Base-by-base conservation (phyloP, 2,113 vertebrate species). In the Cebus imitator region DNA sequence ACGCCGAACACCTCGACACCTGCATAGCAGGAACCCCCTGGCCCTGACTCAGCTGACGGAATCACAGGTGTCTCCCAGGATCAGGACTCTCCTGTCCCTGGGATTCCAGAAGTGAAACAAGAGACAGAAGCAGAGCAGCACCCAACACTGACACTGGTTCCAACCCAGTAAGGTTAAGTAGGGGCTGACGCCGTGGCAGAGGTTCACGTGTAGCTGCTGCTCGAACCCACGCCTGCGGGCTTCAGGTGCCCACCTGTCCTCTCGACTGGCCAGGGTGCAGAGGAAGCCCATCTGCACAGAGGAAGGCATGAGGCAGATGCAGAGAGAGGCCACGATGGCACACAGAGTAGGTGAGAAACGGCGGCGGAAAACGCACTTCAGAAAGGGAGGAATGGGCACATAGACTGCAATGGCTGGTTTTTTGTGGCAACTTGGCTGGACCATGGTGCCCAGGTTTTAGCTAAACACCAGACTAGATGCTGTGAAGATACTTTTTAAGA, bases 331-430 rank as follows among this genome's bases (percentile, higher is more conserved):
- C 5, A 25, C 0, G 5, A 37, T 0, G 85, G 25, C 48, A 27
- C 18, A 13, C n/a, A 23, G 43, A 10, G 3, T 21, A 70, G 43
- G 13, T 12, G 9, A 23, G 16, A 5, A 9, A 21, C 18, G 3
- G 21, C 0, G 18, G 8, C 5, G 3, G 70, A 5, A 37, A 55
- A 64, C 0, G 12, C 27, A 6, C 12, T 14, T 14, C 21, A 11
- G 52, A 8, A 55, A 58, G 84, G 61, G 20, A 17, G 20, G 8
- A 3, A 30, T 6, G 40, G 8, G 5, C 32, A 2, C 0, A 3
- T 1, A 45, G 35, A 21, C 43, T 1, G 2, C 0, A 3, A 10
- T 0, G 52, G 1, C 14, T 7, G 2, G 8, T 0, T 45, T 0
- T 11, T 18, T 0, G 13, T 30, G 57, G 37, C 72, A 4, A 4